Evolutionary conservation across 2,888 invertebrate genomes (phyloP), one percentile per base, ranked within the genome.

Genomic region (Drosophila koepferae): DNA sequence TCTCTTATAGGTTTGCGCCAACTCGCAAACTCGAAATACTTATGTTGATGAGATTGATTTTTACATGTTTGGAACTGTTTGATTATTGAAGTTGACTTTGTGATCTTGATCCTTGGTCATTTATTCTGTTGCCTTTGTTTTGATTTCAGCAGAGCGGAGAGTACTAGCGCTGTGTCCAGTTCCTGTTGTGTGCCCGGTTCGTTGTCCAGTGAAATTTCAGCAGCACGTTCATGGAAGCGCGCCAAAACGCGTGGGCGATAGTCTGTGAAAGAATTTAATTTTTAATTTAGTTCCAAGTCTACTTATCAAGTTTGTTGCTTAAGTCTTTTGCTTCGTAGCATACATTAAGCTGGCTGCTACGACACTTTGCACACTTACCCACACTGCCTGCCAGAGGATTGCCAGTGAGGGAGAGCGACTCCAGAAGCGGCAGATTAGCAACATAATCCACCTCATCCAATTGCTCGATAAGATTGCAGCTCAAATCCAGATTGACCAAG

Each of bases 191-290:
- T 96, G 0, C 98, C 96, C 79, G 95, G 96, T 90, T 97, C 97
- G 91, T 97, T 97, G 91, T 99, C 99, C 70, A 99, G 93, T 89
- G 95, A 96, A 43, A 99, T 95, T 91, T 98, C 97, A 16, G 95
- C 94, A 83, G 97, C 97, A 75, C 98, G 95, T 53, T 95, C 95
- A 56, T 97, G 96, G 91, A 99, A 98, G 82, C 97, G 95, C 86
- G 98, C 97, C 78, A 99, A 94, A 3, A 98, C 97, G 90, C 97
- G 97, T 0, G 98, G 96, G 85, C 99, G 95, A 91, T 98, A 99
- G 93, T 99, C 99, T 91, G 96, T 18, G 53, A 62, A 18, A 16
- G 0, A 2, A 4, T 23, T 6, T 10, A 38, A 10, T n/a, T 36
- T 20, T 28, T 5, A 28, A 28, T 28, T 28, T 28, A 28, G 28